Evolutionary conservation across 2,888 invertebrate species (phyloP).

Genomic region (Scaptomyza cyrtandrae): DNA sequence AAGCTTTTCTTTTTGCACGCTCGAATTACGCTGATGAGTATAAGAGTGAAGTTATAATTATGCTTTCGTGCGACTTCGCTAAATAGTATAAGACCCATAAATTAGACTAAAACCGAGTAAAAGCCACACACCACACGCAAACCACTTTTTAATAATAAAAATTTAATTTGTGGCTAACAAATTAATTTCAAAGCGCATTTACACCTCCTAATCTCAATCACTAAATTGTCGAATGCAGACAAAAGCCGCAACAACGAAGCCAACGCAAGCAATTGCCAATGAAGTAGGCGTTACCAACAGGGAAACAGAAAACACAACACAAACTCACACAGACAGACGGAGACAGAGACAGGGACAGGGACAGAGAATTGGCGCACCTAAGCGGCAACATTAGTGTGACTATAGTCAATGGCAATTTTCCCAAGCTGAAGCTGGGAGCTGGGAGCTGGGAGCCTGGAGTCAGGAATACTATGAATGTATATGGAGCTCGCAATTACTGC

Average conservation of each 20-base stretch:
- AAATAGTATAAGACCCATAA: slow-evolving; percentile 9
- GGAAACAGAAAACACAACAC: slow-evolving; percentile 25
- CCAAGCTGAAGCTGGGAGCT: slow-evolving; percentile 41
- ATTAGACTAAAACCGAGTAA: slow-evolving; percentile 36
- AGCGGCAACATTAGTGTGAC: slow-evolving; percentile 70
- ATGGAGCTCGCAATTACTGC: slow-evolving; percentile 67
- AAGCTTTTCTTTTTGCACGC: not conserved
- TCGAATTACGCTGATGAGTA: not conserved
- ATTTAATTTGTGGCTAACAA: slow-evolving; percentile 78
- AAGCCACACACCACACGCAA: slow-evolving; percentile 70
- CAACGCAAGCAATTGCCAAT: slow-evolving; percentile 51
- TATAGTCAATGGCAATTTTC: slow-evolving; percentile 64
- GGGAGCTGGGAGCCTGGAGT: not conserved
- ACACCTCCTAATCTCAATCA: slow-evolving; percentile 81
- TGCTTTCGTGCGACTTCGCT: not conserved
- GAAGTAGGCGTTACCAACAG: slow-evolving; percentile 61
- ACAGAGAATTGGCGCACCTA: slow-evolving; percentile 74
- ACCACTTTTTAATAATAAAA: slow-evolving; percentile 74
- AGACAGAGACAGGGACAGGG: slow-evolving; percentile 17
- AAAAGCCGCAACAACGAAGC: slow-evolving; percentile 27
- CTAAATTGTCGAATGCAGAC: slow-evolving; percentile 68
- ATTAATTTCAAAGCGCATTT: slow-evolving; percentile 80
- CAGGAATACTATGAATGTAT: not conserved
- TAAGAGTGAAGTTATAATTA: not conserved
- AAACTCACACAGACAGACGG: slow-evolving; percentile 17